A percentile compares a stretch with the other conserved stretches of the same genome.
phyloP scores from a whole-genome alignment of 2,888 invertebrate species.

The Andrena minutula region DNA sequence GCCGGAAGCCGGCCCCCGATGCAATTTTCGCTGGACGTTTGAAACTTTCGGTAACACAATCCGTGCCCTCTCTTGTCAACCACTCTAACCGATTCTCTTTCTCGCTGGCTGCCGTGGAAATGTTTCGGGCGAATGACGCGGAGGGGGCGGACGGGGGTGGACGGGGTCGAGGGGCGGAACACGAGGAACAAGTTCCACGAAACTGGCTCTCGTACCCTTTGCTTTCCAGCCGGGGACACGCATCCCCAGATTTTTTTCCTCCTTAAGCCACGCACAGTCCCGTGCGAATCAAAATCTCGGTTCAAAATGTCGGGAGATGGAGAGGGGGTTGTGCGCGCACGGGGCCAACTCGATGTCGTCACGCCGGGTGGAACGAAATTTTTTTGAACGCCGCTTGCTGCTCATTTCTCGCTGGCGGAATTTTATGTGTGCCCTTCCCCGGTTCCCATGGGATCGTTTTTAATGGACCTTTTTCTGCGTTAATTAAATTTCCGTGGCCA shows the following conservation, averaged over 20 bases:
- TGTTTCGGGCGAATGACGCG: conserved; percentile 60
- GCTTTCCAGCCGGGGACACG: conserved; percentile 13
- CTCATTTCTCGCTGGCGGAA: conserved; percentile 40
- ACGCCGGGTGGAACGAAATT: conserved; percentile 13
- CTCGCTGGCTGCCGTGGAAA: conserved; percentile 52
- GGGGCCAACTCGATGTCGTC: neutral
- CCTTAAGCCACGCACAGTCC: conserved; percentile 1
- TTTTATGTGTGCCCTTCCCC: conserved; percentile 56
- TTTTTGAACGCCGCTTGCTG: conserved; percentile 29
- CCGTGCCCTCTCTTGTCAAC: conserved; percentile 60
- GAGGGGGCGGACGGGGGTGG: conserved; percentile 18
- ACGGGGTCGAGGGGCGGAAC: conserved; percentile 30
- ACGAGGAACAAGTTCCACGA: conserved; percentile 56
- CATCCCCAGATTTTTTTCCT: neutral
- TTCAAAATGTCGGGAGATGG: no score
- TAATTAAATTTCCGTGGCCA: conserved; percentile 55
- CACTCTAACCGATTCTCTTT: conserved; percentile 61
- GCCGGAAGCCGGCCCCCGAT: conserved; percentile 59
- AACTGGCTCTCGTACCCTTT: conserved; percentile 49
- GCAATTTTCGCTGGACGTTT: conserved; percentile 73
- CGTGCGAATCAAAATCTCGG: neutral
- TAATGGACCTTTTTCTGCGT: conserved; percentile 60
- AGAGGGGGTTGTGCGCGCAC: neutral
- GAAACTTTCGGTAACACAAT: conserved; percentile 70
- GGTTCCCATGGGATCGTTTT: conserved; percentile 49